These are phyloP conservation scores for Halotydeus destructor DNA, from an alignment of 1,140 invertebrate species.

Conservation along the genomic window DNA sequence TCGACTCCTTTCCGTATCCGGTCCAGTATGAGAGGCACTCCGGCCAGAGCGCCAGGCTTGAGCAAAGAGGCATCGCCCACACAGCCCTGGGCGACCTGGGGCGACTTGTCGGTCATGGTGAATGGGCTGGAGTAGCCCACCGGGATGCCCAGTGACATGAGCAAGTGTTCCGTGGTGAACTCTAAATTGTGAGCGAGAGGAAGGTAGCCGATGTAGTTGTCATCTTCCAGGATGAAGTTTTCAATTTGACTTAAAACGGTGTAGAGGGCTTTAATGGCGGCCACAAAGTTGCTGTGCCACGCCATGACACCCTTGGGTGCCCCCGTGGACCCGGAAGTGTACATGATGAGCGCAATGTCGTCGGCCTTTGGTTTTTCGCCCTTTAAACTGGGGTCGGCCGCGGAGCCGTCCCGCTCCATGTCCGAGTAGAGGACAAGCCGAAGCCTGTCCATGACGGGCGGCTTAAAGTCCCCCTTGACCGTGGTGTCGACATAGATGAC, in stretches of 20 bases:
- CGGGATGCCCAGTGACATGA: slow-evolving; percentile 19
- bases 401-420: background rate
- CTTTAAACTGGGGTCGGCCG: background rate
- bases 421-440: too few relatives aligned
- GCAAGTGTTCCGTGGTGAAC: slow-evolving; percentile 14
- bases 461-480: background rate
- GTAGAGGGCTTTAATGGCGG: slow-evolving; percentile 64
- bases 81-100: slow-evolving; percentile 18
- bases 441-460: background rate
- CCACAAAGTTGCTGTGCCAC: slow-evolving; percentile 71
- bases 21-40: slow-evolving; percentile 30
- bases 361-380: slow-evolving; percentile 24
- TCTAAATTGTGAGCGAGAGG: slow-evolving; percentile 22
- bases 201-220: slow-evolving; percentile 14
- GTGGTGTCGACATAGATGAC: slow-evolving; percentile 1
- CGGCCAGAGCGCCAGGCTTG: slow-evolving; percentile 19
- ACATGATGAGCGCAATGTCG: slow-evolving; percentile 82
- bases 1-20: slow-evolving; percentile 12
- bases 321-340: slow-evolving; percentile 81
- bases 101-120: slow-evolving; percentile 20
- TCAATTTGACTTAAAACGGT: slow-evolving; percentile 29
- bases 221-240: background rate
- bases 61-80: slow-evolving; percentile 19
- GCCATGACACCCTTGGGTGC: slow-evolving; percentile 49
- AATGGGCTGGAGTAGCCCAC: slow-evolving; percentile 21